Evolutionary conservation across 2,888 invertebrate genomes (phyloP), one percentile per base, ranked within the genome.

Genomic region (Myopa tessellatipennis): DNA sequence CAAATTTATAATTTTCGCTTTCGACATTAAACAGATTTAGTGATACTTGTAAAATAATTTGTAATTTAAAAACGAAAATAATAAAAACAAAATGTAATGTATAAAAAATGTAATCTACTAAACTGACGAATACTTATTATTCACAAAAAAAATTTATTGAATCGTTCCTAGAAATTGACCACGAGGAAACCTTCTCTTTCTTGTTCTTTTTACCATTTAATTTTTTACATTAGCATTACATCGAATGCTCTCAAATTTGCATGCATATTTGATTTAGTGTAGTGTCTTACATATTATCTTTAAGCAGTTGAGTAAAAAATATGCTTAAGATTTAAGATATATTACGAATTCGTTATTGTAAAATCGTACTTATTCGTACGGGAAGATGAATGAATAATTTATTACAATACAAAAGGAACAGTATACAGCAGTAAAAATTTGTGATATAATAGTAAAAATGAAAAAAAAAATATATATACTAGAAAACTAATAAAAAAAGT

Each of bases 31-130:
- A 55, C 8, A 74, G 58, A 50, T 70, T 74, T 77, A 70, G 58
- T 74, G 61, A 71, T 73, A 77, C 71, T 73, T 79, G 78, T 78
- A 79, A 77, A 79, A 77, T 79, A 78, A 77, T 73, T 79, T 79
- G 80, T 80, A 80, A 79, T 74, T 79, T 78, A 79, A 80, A 78
- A 76, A 40, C 52, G 4, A 78, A 77, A 79, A 79, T 76, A 80
- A 72, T 52, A 58, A 74, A 67, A 67, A 68, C 73, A 26, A 55
- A 70, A 70, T 74, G 67, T 69, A 69, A 67, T 67, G 74, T 74
- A 74, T 74, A 67, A 67, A 55, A 61, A 61, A 61, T 50, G n/a
- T 60, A 34, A 63, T 63, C 63, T 63, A 50, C 14, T 65, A 52
- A 50, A 74, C 10, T 45, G 6, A 45, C 45, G 10, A 45, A 45